Evolutionary conservation across 2,113 vertebrate species (phyloP).

Genomic region (Hippopotamus amphibius): DNA sequence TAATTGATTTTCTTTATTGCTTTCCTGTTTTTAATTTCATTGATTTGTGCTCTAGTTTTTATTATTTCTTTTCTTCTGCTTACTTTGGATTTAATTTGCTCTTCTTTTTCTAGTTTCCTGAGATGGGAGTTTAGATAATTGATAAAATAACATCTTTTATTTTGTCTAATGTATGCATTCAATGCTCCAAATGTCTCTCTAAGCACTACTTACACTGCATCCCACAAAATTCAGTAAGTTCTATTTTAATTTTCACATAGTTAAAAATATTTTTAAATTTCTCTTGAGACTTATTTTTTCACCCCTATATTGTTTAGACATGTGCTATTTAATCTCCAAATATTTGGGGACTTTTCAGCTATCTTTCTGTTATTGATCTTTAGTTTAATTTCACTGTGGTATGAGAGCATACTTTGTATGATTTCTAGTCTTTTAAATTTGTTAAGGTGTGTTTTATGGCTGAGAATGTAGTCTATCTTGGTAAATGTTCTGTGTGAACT

Average conservation of each 20-base stretch:
- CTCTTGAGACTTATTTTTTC: background rate
- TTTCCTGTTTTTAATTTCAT: slow-evolving; percentile 44
- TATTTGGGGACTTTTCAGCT: background rate
- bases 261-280: slow-evolving; percentile 52
- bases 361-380: background rate
- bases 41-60: slow-evolving; percentile 14
- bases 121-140: background rate
- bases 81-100: slow-evolving; percentile 4
- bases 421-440: background rate
- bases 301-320: background rate
- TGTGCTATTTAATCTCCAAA: background rate
- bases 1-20: slow-evolving; percentile 46
- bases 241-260: slow-evolving; percentile 20
- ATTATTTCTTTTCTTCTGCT: slow-evolving; percentile 14
- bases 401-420: background rate
- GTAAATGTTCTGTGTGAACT: background rate
- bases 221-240: background rate
- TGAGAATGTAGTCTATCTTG: background rate
- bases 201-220: background rate
- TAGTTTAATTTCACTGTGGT: background rate
- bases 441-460: background rate
- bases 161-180: background rate
- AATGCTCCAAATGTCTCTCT: background rate
- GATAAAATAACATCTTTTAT: slow-evolving; percentile 13
- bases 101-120: slow-evolving; percentile 32